Conservation (phyloP, 2,113 vertebrate species). For the Montifringilla adamsi region DNA sequence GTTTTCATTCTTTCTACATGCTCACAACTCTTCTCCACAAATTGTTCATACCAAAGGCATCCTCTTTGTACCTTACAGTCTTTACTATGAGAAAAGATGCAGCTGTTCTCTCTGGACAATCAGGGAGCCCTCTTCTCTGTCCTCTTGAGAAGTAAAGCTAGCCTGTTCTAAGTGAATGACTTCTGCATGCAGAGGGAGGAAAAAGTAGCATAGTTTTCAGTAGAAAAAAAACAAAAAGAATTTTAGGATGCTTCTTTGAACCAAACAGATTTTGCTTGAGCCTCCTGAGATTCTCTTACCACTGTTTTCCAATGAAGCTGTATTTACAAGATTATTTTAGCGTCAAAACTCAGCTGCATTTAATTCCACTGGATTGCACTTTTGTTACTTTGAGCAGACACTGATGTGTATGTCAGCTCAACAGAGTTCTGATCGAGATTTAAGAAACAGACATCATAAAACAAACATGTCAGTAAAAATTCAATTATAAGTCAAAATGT, state of each 20-base stretch:
- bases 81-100: background rate
- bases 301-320: background rate
- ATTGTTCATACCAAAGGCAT: background rate
- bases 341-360: conserved; percentile 25
- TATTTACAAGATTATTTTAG: conserved; percentile 46
- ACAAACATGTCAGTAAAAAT: conserved; percentile 20
- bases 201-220: background rate
- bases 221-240: background rate
- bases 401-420: background rate
- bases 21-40: background rate
- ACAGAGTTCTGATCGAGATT: conserved; percentile 10
- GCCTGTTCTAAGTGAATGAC: background rate
- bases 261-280: background rate
- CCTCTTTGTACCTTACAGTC: background rate
- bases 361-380: conserved; percentile 39
- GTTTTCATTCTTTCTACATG: background rate
- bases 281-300: background rate
- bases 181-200: background rate
- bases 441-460: conserved; percentile 26
- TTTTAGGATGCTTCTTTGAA: background rate
- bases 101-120: background rate
- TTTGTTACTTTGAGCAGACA: background rate
- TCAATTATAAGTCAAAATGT: conserved; percentile 13
- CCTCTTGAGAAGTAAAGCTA: background rate
- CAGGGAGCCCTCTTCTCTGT: background rate